Evolutionary conservation across 2,797 vertebrate genomes (phyloP).

Genomic region (Hypotaenidia philippensis): DNA sequence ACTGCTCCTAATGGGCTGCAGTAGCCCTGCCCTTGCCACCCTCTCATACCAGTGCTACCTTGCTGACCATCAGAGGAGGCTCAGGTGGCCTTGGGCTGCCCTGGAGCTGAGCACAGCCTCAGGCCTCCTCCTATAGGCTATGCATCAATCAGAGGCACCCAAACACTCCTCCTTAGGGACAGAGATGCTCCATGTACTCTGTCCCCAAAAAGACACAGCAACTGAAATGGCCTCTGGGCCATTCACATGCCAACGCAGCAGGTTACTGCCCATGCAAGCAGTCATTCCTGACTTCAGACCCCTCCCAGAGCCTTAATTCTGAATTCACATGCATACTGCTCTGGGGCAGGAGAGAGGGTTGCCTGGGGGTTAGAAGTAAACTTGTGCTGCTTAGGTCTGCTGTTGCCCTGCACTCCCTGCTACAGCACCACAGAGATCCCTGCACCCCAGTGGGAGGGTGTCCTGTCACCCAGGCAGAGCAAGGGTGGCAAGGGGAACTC

Average conservation of each 20-base stretch:
- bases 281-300: background rate
- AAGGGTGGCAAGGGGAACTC: background rate
- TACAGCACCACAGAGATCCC: fast-evolving
- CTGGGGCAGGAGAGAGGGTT: background rate
- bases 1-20: background rate
- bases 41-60: background rate
- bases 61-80: background rate
- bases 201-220: background rate
- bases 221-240: background rate
- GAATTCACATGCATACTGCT: background rate
- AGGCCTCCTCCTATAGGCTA: background rate
- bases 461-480: background rate
- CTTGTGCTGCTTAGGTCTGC: background rate
- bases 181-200: fast-evolving
- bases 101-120: background rate
- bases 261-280: fast-evolving
- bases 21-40: background rate
- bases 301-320: background rate
- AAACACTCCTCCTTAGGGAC: background rate
- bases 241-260: fast-evolving
- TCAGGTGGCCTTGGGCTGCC: background rate
- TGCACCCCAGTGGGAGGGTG: background rate
- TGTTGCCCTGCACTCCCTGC: background rate
- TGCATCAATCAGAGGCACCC: background rate
- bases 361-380: background rate